Conservation (phyloP, 1,140 invertebrate genomes). For the Mamestra configurata region DNA sequence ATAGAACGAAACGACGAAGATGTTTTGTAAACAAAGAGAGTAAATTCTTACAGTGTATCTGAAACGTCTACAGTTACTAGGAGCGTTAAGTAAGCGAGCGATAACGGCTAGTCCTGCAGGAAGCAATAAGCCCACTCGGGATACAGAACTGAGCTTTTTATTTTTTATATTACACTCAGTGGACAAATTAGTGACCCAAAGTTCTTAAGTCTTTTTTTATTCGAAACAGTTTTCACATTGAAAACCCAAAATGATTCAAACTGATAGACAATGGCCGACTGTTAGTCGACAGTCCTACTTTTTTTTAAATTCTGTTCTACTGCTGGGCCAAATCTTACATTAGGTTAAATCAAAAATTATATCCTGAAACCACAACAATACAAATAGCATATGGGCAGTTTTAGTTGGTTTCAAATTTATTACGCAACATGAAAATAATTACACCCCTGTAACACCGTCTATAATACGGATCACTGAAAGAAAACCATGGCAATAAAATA, state of each 20-base stretch:
- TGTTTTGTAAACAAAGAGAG: neutral
- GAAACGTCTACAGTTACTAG: neutral
- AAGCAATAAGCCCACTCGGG: slow-evolving; percentile 41
- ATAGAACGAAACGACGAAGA: neutral
- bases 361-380: too few relatives aligned
- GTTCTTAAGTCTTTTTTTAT: neutral
- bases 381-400: too few relatives aligned
- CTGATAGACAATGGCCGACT: too few relatives aligned
- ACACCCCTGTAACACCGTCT: too few relatives aligned
- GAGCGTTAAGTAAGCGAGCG: slow-evolving; percentile 28
- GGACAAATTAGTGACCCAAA: neutral
- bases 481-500: neutral
- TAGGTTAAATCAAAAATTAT: too few relatives aligned
- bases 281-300: too few relatives aligned
- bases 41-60: slow-evolving; percentile 2
- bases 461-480: neutral
- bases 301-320: too few relatives aligned
- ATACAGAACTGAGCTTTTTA: neutral
- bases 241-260: too few relatives aligned
- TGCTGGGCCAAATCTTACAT: too few relatives aligned
- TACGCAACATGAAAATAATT: too few relatives aligned
- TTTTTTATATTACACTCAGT: neutral
- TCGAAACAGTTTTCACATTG: too few relatives aligned
- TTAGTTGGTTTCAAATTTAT: too few relatives aligned
- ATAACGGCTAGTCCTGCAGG: slow-evolving; percentile 27